Percentiles rank a stretch among this genome's conserved stretches.
phyloP scores from a whole-genome alignment of 2,888 invertebrate genomes.

The Galeruca laticollis region DNA sequence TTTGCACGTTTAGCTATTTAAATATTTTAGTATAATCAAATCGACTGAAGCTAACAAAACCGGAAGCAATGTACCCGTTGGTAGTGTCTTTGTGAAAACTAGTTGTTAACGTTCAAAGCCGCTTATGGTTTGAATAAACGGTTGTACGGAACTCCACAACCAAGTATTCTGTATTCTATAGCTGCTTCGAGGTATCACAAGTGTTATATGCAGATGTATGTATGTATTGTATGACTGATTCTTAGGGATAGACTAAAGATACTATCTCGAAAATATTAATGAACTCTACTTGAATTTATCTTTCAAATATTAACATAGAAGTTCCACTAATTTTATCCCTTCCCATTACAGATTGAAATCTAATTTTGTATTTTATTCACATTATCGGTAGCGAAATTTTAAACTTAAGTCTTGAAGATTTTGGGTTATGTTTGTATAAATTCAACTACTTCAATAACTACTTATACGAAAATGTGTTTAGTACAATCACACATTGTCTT shows the following conservation, averaged over 20 bases:
- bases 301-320: too few species aligned
- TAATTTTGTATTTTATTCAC: too few species aligned
- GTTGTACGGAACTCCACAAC: slow-evolving; percentile 15
- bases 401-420: too few species aligned
- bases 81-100: slow-evolving; percentile 33
- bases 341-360: too few species aligned
- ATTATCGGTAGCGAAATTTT: too few species aligned
- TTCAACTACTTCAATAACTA: too few species aligned
- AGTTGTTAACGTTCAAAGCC: slow-evolving; percentile 31
- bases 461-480: too few species aligned
- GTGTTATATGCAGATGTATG: slow-evolving; percentile 11
- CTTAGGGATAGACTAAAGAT: neutral
- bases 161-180: slow-evolving; percentile 11
- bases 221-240: neutral
- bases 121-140: slow-evolving; percentile 22
- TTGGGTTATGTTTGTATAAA: too few species aligned
- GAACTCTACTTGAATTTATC: too few species aligned
- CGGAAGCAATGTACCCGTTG: slow-evolving; percentile 28
- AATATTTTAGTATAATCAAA: slow-evolving; percentile 36
- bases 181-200: slow-evolving; percentile 13
- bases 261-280: neutral
- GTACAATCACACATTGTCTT: too few species aligned
- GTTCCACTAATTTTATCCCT: too few species aligned
- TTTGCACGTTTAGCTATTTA: slow-evolving; percentile 28
- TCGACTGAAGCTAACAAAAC: slow-evolving; percentile 35